Percentiles rank a stretch among this genome's conserved stretches.
These are phyloP conservation scores for Idris sp. DNA, from an alignment of 1,140 invertebrate genomes.

Conservation along the genomic window DNA sequence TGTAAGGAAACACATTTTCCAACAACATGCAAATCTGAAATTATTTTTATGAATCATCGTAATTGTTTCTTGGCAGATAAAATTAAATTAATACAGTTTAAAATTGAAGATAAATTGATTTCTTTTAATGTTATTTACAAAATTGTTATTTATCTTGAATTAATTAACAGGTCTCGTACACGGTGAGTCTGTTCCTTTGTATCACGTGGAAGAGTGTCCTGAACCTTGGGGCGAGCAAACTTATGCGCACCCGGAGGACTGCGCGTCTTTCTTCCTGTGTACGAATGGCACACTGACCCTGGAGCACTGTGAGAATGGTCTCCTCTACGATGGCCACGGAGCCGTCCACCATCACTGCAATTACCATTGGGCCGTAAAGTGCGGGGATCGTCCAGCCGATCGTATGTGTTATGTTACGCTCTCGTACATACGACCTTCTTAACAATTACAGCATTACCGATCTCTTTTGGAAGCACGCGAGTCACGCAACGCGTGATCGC, in stretches of 20 bases:
- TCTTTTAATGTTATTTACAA: no score
- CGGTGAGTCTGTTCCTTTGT: constrained; percentile 31
- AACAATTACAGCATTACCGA: constrained; percentile 42
- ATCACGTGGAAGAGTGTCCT: constrained; percentile 80
- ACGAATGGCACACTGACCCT: constrained; percentile 93
- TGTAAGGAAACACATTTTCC: no score
- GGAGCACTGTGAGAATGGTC: constrained; percentile 94
- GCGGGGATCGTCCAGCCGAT: constrained; percentile 89
- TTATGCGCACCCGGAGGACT: constrained; percentile 90
- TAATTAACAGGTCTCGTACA: constrained; percentile 22
- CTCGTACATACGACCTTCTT: constrained; percentile 45
- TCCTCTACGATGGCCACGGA: constrained; percentile 93
- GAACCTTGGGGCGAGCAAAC: constrained; percentile 85
- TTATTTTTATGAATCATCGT: no score
- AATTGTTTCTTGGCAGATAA: no score
- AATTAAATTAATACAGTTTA: no score
- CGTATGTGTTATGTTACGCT: constrained; percentile 80
- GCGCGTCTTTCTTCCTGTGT: constrained; percentile 93
- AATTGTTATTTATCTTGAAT: no score
- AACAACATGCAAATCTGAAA: no score
- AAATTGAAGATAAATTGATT: no score
- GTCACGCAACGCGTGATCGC: constrained; percentile 14
- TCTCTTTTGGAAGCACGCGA: constrained; percentile 29
- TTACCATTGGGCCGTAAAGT: constrained; percentile 94
- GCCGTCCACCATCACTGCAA: constrained; percentile 94